Evolutionary conservation across 2,888 invertebrate species (phyloP).

Genomic region (Trissonchulus sp.): DNA sequence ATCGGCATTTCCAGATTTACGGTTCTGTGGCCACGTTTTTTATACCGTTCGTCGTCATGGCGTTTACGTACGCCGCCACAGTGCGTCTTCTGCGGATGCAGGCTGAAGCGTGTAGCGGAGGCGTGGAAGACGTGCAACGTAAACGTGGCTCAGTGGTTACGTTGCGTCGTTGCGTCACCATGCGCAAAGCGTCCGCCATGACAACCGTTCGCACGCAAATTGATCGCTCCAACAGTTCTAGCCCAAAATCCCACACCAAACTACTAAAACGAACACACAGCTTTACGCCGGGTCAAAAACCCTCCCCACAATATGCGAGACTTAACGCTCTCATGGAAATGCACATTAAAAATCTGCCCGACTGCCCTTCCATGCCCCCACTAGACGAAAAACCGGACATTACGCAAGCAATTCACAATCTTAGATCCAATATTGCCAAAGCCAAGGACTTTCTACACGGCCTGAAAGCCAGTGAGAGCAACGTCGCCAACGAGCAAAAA

Average conservation of each 20-base stretch:
- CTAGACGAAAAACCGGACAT: neutral
- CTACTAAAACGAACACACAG: neutral
- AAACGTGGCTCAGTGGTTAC: neutral
- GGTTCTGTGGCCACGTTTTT: slow-evolving; percentile 93
- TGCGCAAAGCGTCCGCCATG: neutral
- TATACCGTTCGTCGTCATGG: slow-evolving; percentile 88
- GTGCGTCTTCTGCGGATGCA: slow-evolving; percentile 21
- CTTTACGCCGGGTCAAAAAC: neutral
- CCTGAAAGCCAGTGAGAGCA: slow-evolving; percentile 24
- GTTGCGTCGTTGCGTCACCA: neutral
- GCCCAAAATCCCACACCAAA: neutral
- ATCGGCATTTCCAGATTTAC: slow-evolving; percentile 42
- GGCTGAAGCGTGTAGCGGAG: neutral
- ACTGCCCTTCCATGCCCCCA: neutral
- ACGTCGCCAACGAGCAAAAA: slow-evolving; percentile 66
- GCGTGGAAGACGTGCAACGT: neutral
- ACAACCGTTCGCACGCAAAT: neutral
- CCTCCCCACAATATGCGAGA: neutral
- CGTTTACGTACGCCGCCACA: slow-evolving; percentile 72
- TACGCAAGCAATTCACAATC: neutral
- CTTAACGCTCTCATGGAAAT: neutral
- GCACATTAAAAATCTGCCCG: neutral
- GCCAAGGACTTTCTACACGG: neutral
- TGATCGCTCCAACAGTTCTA: neutral
- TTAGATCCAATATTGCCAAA: neutral